These are phyloP conservation scores for Channa maculata DNA, from an alignment of 2,113 vertebrate species.

Conservation along the genomic window DNA sequence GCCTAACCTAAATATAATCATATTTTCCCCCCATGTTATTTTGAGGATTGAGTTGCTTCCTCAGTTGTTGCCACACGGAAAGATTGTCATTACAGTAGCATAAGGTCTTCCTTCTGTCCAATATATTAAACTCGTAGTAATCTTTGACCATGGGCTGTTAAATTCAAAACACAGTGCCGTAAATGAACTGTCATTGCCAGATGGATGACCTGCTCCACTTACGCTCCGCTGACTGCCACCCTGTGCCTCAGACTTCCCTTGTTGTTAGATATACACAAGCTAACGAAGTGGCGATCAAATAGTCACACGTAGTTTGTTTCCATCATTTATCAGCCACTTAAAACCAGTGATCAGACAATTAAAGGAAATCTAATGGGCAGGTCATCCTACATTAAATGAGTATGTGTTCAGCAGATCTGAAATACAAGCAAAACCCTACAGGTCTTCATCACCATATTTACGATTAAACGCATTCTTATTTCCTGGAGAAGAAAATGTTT, in stretches of 20 bases:
- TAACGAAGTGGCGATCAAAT: slow-evolving; percentile 32
- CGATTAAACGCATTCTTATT: neutral
- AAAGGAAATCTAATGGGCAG: neutral
- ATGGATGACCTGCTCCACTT: slow-evolving; percentile 38
- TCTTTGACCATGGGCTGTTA: slow-evolving; percentile 38
- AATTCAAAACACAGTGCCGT: slow-evolving; percentile 17
- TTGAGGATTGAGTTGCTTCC: neutral
- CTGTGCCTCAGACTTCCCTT: slow-evolving; percentile 31
- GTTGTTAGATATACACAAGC: slow-evolving; percentile 36
- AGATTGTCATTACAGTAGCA: slow-evolving; percentile 10
- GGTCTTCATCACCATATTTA: neutral
- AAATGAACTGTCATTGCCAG: slow-evolving; percentile 51
- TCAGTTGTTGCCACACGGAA: neutral
- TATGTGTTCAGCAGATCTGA: slow-evolving; percentile 1
- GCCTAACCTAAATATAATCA: neutral
- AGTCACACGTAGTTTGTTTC: slow-evolving; percentile 8
- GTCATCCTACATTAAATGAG: neutral
- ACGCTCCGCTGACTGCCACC: slow-evolving; percentile 43
- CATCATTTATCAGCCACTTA: slow-evolving; percentile 32
- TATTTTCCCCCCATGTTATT: neutral
- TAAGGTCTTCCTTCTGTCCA: neutral
- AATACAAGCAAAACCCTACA: neutral
- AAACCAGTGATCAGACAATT: neutral
- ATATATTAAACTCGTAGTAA: slow-evolving; percentile 23
- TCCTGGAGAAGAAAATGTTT: neutral